A percentile compares a stretch with the other conserved stretches of the same genome.
phyloP scores from a whole-genome alignment of 2,797 vertebrate species.

The Siniperca obscura region DNA sequence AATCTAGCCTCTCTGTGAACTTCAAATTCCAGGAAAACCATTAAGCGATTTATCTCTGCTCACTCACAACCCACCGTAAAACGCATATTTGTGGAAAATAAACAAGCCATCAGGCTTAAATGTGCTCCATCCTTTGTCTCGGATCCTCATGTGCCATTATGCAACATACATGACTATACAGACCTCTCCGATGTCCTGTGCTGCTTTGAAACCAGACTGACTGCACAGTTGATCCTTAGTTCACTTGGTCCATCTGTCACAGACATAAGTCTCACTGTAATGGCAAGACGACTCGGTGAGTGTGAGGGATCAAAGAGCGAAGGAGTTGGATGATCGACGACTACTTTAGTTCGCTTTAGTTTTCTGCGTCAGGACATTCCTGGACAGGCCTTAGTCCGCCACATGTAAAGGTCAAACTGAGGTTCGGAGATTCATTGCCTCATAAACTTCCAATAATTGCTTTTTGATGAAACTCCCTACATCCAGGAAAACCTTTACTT shows the following conservation, averaged over 20 bases:
- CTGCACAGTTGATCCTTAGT: slow-evolving; percentile 26
- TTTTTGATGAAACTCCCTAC: slow-evolving; percentile 3
- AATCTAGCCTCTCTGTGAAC: slow-evolving; percentile 78
- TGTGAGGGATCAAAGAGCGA: slow-evolving; percentile 31
- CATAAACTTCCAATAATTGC: not conserved
- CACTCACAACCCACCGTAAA: slow-evolving; percentile 64
- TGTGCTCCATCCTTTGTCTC: slow-evolving; percentile 65
- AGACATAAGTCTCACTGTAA: slow-evolving; percentile 7
- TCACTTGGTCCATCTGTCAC: slow-evolving; percentile 34
- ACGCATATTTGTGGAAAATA: slow-evolving; percentile 67
- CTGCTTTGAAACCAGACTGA: slow-evolving; percentile 33
- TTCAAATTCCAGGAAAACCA: slow-evolving; percentile 83
- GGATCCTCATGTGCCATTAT: slow-evolving; percentile 49
- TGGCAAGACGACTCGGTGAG: slow-evolving; percentile 16
- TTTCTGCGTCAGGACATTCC: slow-evolving; percentile 45
- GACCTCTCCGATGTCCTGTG: slow-evolving; percentile 4
- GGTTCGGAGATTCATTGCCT: slow-evolving; percentile 16
- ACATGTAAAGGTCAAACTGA: slow-evolving; percentile 38
- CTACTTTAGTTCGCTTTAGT: slow-evolving; percentile 14
- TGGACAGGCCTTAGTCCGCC: slow-evolving; percentile 13
- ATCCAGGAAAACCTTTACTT: not conserved
- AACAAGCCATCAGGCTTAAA: slow-evolving; percentile 74
- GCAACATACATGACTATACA: slow-evolving; percentile 34
- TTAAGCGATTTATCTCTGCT: slow-evolving; percentile 78
- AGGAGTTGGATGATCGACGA: slow-evolving; percentile 40